Conservation (phyloP, 2,113 vertebrate genomes). For the Solenodon paradoxus region DNA sequence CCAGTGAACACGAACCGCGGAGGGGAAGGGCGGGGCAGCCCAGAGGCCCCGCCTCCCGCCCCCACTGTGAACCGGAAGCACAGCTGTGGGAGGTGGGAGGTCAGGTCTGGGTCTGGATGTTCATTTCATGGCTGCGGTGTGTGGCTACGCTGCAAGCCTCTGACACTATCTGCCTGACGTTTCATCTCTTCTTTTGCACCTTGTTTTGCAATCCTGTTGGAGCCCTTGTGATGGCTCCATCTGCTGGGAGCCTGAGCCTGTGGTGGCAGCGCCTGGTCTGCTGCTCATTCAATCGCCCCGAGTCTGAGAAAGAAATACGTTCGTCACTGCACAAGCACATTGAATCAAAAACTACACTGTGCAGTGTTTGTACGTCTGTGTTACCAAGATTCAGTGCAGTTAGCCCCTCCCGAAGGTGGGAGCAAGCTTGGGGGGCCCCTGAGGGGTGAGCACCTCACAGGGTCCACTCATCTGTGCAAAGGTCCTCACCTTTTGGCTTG, state of each 20-base stretch:
- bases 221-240: slow-evolving; percentile 76
- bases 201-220: slow-evolving; percentile 84
- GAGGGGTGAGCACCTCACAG: background rate
- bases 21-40: background rate
- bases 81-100: slow-evolving; percentile 80
- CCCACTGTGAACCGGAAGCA: slow-evolving; percentile 3
- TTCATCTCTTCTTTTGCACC: too few species aligned
- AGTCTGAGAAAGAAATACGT: slow-evolving; percentile 99
- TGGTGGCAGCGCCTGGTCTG: background rate
- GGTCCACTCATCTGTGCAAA: background rate
- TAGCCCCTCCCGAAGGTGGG: background rate
- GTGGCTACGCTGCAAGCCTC: slow-evolving; percentile 93
- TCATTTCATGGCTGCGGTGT: slow-evolving; percentile 91
- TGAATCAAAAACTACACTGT: slow-evolving; percentile 97
- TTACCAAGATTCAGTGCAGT: slow-evolving; percentile 87
- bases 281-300: slow-evolving; percentile 73
- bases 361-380: slow-evolving; percentile 96
- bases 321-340: slow-evolving; percentile 98
- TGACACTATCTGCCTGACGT: slow-evolving; percentile 86
- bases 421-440: background rate
- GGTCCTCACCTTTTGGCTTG: slow-evolving; percentile 72
- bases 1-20: slow-evolving; percentile 66
- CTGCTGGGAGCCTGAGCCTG: background rate
- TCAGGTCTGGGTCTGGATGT: slow-evolving; percentile 83
- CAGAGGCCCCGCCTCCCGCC: background rate